phyloP scores from a whole-genome alignment of 2,888 invertebrate species.

The Polyploca ridens region DNA sequence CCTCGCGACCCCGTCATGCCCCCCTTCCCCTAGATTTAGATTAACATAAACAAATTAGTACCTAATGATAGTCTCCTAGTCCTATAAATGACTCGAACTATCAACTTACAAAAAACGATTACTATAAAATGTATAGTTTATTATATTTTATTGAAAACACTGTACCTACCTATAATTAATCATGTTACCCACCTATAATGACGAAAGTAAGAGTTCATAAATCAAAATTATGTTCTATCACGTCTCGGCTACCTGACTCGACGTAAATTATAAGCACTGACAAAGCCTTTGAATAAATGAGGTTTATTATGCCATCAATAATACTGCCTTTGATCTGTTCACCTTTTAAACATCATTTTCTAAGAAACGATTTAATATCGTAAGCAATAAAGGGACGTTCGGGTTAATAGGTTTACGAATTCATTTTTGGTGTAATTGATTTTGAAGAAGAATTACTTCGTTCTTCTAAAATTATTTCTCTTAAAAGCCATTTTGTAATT shows the following conservation, averaged over 20 bases:
- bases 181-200: background rate
- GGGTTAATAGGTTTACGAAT: background rate
- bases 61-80: too few relatives aligned
- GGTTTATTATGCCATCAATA: background rate
- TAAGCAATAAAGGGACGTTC: background rate
- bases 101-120: too few relatives aligned
- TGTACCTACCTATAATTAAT: background rate
- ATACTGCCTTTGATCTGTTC: background rate
- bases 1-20: too few relatives aligned
- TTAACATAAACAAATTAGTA: too few relatives aligned
- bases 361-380: background rate
- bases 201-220: background rate
- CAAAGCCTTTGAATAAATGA: conserved; percentile 5
- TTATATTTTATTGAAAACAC: too few relatives aligned
- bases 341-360: background rate
- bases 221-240: conserved; percentile 7
- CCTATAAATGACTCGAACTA: too few relatives aligned
- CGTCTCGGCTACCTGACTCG: background rate
- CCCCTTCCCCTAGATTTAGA: too few relatives aligned
- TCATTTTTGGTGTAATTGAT: background rate
- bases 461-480: background rate
- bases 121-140: too few relatives aligned
- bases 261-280: conserved; percentile 5
- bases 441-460: background rate
- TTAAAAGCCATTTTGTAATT: background rate